phyloP scores from a whole-genome alignment of 2,888 invertebrate species.

The Callinectes sapidus region DNA sequence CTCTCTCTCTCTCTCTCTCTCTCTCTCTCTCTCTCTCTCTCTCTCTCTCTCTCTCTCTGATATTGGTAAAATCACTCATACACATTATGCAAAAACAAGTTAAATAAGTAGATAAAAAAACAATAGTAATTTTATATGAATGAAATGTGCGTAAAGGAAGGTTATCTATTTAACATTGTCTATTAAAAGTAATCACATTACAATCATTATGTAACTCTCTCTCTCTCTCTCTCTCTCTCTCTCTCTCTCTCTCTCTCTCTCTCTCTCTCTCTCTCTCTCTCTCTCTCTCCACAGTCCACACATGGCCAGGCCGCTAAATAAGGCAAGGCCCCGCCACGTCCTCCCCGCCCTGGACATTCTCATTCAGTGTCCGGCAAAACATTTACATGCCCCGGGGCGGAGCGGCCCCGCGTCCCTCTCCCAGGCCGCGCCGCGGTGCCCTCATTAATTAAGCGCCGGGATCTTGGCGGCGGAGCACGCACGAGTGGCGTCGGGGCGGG shows the following conservation, averaged over 20 bases:
- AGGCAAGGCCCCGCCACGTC: conserved; percentile 12
- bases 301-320: neutral
- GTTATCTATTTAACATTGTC: neutral
- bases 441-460: neutral
- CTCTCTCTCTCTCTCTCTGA: neutral
- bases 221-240: neutral
- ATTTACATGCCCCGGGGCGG: neutral
- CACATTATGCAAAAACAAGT: neutral
- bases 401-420: neutral
- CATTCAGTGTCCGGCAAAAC: neutral
- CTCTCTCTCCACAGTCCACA: too few species aligned
- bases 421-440: neutral
- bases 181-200: neutral
- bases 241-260: too few species aligned
- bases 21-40: conserved; percentile 26
- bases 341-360: neutral
- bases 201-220: neutral
- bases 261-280: neutral
- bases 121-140: too few species aligned
- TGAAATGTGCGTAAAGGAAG: too few species aligned
- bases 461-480: neutral
- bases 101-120: neutral
- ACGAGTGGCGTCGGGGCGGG: neutral
- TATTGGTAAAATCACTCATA: neutral
- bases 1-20: conserved; percentile 34